Conservation (phyloP, 2,888 invertebrate genomes). For the Nasonovia ribisnigri region DNA sequence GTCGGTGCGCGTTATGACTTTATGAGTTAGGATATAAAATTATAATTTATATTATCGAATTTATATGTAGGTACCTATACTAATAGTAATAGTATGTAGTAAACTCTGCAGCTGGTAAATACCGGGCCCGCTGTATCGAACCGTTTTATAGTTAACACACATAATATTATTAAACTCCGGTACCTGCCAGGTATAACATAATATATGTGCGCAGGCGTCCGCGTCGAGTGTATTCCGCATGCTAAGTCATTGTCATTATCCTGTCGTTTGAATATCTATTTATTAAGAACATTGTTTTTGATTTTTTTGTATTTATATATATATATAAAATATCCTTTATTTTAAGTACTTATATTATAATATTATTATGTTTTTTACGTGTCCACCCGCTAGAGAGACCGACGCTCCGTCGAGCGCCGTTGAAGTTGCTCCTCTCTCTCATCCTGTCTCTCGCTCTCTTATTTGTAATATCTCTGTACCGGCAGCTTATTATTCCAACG, state of each 20-base stretch:
- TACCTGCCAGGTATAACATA: not conserved
- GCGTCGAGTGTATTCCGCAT: not conserved
- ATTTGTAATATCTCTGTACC: not conserved
- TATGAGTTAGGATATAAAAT: not conserved
- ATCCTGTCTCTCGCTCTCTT: not conserved
- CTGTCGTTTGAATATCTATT: not conserved
- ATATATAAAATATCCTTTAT: not conserved
- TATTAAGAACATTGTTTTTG: not conserved
- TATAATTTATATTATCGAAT: not conserved
- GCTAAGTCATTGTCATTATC: not conserved
- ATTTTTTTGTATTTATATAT: not conserved
- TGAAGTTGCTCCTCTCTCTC: not conserved
- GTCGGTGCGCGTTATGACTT: not conserved
- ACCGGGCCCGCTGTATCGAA: not conserved
- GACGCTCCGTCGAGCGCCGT: not conserved
- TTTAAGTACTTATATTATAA: not conserved
- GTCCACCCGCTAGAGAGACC: not conserved
- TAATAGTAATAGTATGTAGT: not conserved
- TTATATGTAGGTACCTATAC: not conserved
- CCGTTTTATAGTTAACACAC: not conserved
- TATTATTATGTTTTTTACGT: not conserved
- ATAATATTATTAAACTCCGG: not conserved
- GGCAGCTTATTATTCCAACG: not conserved
- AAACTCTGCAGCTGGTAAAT: not conserved
- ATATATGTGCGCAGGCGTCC: not conserved